Conservation (phyloP, 2,113 vertebrate species). For the Menura novaehollandiae region DNA sequence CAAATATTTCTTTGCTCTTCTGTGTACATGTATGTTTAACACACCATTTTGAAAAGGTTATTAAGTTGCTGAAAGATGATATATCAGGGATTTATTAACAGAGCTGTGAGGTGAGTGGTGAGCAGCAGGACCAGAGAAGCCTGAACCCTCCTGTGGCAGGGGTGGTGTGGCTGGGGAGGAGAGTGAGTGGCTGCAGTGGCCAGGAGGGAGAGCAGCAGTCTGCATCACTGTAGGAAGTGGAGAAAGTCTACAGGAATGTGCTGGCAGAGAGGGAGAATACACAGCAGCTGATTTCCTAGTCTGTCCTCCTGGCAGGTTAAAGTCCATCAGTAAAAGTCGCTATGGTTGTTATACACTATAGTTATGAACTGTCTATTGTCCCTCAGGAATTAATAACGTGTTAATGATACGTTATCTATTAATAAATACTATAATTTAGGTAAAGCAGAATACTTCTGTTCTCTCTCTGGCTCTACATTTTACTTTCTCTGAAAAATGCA, state of each 20-base stretch:
- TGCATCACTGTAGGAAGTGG: not conserved
- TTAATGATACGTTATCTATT: not conserved
- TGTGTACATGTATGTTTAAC: not conserved
- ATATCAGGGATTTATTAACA: not conserved
- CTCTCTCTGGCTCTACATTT: not conserved
- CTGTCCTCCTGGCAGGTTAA: not conserved
- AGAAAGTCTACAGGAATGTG: not conserved
- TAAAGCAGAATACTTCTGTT: not conserved
- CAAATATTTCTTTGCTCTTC: not conserved
- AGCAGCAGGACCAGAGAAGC: not conserved
- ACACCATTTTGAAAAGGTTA: not conserved
- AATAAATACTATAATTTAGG: not conserved
- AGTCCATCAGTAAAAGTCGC: not conserved
- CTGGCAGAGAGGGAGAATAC: not conserved
- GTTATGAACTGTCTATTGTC: not conserved
- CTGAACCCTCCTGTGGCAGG: fast-evolving
- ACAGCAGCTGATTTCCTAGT: not conserved
- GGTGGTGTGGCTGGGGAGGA: not conserved
- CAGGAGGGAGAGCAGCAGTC: not conserved
- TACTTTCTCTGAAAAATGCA: not conserved
- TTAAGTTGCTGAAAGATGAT: not conserved
- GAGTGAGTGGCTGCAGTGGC: not conserved
- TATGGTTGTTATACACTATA: not conserved
- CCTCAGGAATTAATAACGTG: not conserved
- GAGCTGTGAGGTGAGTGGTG: not conserved